Evolutionary conservation across 2,888 invertebrate species (phyloP).

Genomic region (Watsonalla binaria): DNA sequence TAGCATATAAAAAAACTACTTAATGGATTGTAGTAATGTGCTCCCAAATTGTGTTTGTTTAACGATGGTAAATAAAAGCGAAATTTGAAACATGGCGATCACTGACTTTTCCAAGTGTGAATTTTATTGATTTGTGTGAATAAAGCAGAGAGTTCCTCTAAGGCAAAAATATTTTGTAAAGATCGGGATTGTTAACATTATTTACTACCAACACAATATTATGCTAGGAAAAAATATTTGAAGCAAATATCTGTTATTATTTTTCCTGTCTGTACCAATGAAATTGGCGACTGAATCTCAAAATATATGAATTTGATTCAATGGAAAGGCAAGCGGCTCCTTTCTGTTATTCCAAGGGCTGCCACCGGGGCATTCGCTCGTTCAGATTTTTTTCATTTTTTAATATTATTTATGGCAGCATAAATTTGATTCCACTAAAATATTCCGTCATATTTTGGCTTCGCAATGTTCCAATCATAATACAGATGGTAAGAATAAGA

Average conservation of each 20-base stretch:
- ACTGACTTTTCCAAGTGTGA: too few relatives aligned
- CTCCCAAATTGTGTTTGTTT: too few relatives aligned
- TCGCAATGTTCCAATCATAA: conserved; percentile 19
- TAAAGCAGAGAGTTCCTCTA: too few relatives aligned
- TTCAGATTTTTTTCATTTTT: conserved; percentile 55
- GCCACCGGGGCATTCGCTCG: conserved; percentile 66
- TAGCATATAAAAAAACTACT: too few relatives aligned
- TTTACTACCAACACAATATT: not conserved
- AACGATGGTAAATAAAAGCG: too few relatives aligned
- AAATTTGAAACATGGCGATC: too few relatives aligned
- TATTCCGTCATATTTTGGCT: conserved; percentile 56
- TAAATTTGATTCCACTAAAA: conserved; percentile 50
- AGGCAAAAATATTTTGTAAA: too few relatives aligned
- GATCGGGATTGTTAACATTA: too few relatives aligned
- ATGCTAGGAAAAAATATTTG: not conserved
- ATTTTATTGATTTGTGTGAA: too few relatives aligned
- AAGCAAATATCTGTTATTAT: conserved; percentile 7
- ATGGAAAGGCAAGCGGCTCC: conserved; percentile 77
- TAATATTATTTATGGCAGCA: conserved; percentile 61
- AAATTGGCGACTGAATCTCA: conserved; percentile 79
- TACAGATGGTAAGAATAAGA: not conserved
- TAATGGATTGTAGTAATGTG: too few relatives aligned
- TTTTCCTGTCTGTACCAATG: conserved; percentile 62
- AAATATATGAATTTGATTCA: conserved; percentile 80
- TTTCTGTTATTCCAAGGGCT: conserved; percentile 74